These are phyloP conservation scores for Pterocles burchelli DNA, from an alignment of 2,113 vertebrate genomes.

Conservation along the genomic window DNA sequence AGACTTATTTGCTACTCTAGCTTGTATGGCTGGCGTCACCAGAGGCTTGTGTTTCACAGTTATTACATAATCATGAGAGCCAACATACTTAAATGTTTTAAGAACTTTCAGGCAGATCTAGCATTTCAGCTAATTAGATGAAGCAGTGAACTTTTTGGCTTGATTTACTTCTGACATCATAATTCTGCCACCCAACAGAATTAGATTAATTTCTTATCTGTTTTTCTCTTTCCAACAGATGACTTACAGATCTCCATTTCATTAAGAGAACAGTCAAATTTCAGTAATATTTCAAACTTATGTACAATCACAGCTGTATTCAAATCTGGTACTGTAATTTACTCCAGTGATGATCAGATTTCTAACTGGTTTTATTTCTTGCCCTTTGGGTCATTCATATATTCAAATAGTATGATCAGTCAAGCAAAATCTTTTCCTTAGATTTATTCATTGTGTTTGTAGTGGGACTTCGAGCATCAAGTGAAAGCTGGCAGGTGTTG, in stretches of 20 bases:
- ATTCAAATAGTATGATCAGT: background rate
- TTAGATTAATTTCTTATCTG: conserved; percentile 29
- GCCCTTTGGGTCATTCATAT: background rate
- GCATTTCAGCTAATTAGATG: conserved; percentile 46
- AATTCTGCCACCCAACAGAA: conserved; percentile 17
- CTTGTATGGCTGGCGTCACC: background rate
- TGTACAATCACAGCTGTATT: background rate
- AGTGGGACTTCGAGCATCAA: background rate
- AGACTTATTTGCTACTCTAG: background rate
- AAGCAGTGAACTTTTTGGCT: conserved; percentile 10
- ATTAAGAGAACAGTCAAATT: background rate
- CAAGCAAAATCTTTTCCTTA: background rate
- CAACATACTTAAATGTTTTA: background rate
- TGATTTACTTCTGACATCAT: conserved; percentile 52
- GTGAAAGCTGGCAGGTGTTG: background rate
- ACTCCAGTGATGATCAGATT: background rate
- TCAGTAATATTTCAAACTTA: conserved; percentile 18
- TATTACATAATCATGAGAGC: background rate
- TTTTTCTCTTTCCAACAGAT: background rate
- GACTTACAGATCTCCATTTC: conserved; percentile 20
- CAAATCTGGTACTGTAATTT: background rate
- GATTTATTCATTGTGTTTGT: background rate
- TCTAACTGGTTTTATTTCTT: conserved; percentile 15
- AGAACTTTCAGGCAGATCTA: conserved; percentile 52
- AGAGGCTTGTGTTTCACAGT: conserved; percentile 16